Evolutionary conservation across 2,797 vertebrate genomes (phyloP), one percentile per base, ranked within the genome.

Genomic region (Platalea minor): DNA sequence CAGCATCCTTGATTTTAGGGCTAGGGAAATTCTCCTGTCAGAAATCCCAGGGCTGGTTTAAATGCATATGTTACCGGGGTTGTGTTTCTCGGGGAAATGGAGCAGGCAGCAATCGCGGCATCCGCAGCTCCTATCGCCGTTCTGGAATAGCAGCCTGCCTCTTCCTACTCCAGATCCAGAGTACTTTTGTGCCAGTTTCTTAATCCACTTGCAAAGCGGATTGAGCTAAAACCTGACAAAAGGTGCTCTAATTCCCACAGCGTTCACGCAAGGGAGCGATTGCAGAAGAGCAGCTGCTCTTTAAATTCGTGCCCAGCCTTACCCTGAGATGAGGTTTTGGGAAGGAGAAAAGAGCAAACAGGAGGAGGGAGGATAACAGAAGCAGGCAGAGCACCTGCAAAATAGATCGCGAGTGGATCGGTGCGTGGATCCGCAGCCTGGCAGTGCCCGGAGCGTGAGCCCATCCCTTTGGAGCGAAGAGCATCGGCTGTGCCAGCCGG

Each of bases 131-230:
- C 78, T 59, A 0, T 37, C 14, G 12, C 89, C 12, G 50, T 54
- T 77, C 93, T 59, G 83, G 91, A 93, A 88, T 16, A 75, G 80
- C 94, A 94, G 91, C 94, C 56, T 90, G 73, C 56, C 50, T 87
- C 93, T 95, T 86, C 93, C 95, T 68, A 51, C 91, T 94, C 79
- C 85, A 48, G 9, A 94, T 81, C 85, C 94, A 16, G 76, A 68
- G 88, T 63, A 95, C 93, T 97, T 94, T 78, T 78, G 93, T 95
- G 94, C 93, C 94, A 88, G 91, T 94, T 97, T 86, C 50, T 72
- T 97, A 84, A 97, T 94, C 93, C 73, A 72, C 91, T 93, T 41
- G 91, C 73, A 75, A 90, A 94, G 91, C 64, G 76, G 90, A 74
- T 95, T 75, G 90, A 91, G 94, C 79, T 94, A 72, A 95, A 96